These are phyloP conservation scores for Indicator maculatus DNA, from an alignment of 2,113 vertebrate genomes.

Conservation along the genomic window DNA sequence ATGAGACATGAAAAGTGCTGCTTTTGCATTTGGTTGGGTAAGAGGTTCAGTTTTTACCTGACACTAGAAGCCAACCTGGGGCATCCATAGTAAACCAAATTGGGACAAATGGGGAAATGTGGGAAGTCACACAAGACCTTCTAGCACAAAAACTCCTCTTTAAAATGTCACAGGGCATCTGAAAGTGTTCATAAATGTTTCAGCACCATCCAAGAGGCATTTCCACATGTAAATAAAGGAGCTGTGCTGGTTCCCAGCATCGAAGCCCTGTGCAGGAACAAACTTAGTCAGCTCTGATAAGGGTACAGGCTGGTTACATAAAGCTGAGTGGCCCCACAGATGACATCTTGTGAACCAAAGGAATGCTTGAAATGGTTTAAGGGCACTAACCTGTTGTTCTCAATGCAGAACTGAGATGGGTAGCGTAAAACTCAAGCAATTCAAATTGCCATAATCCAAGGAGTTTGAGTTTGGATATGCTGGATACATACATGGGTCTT, in stretches of 20 bases:
- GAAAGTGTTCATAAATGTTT: background rate
- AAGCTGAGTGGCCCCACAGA: background rate
- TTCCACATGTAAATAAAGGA: background rate
- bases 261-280: background rate
- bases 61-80: background rate
- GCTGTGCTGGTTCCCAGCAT: background rate
- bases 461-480: background rate
- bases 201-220: background rate
- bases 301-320: background rate
- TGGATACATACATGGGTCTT: background rate
- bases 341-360: background rate
- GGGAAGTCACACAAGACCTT: background rate
- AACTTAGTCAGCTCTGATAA: background rate
- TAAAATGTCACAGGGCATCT: background rate
- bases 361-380: background rate
- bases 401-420: background rate
- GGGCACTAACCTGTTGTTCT: background rate
- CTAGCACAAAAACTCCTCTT: background rate
- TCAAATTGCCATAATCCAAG: background rate
- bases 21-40: accelerated
- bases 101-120: background rate
- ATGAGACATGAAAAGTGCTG: background rate
- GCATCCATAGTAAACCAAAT: background rate
- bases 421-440: background rate
- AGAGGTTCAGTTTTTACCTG: background rate